Evolutionary conservation across 2,113 vertebrate species (phyloP).

Genomic region (Rhinopomastus cyanomelas): DNA sequence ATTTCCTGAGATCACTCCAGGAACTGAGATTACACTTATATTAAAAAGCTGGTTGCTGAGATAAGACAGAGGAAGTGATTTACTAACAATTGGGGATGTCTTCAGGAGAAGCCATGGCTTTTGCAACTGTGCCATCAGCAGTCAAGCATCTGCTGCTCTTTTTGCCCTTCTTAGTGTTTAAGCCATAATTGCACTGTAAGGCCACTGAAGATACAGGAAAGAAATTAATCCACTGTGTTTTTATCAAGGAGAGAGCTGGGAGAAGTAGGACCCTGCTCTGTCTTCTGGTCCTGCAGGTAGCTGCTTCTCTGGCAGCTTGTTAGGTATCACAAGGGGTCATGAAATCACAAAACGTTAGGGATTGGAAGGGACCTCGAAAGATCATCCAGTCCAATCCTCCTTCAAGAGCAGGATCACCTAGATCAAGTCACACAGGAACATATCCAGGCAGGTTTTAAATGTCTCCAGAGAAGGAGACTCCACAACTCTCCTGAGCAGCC

Average conservation of each 20-base stretch:
- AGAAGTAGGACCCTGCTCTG: slow-evolving; percentile 1
- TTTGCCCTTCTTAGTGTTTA: not conserved
- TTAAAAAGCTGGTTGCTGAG: not conserved
- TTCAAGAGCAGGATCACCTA: too few species aligned
- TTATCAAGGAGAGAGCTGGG: not conserved
- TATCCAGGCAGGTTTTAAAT: too few species aligned
- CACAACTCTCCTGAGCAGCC: too few species aligned
- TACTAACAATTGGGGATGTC: not conserved
- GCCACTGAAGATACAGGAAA: not conserved
- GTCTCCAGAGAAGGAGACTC: too few species aligned
- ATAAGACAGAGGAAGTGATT: not conserved
- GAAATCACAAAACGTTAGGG: too few species aligned
- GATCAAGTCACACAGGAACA: too few species aligned
- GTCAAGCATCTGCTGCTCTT: not conserved
- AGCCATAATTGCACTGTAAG: not conserved
- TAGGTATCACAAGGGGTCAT: not conserved
- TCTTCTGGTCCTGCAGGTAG: not conserved
- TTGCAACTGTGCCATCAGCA: not conserved
- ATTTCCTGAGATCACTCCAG: not conserved
- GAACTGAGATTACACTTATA: not conserved
- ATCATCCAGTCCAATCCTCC: too few species aligned
- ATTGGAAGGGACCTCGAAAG: too few species aligned
- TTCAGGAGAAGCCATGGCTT: not conserved
- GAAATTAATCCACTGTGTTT: not conserved
- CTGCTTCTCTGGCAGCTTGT: not conserved